Percentiles rank a stretch among this genome's conserved stretches.
Conservation (phyloP, 2,888 invertebrate genomes). For the Agrochola lota region DNA sequence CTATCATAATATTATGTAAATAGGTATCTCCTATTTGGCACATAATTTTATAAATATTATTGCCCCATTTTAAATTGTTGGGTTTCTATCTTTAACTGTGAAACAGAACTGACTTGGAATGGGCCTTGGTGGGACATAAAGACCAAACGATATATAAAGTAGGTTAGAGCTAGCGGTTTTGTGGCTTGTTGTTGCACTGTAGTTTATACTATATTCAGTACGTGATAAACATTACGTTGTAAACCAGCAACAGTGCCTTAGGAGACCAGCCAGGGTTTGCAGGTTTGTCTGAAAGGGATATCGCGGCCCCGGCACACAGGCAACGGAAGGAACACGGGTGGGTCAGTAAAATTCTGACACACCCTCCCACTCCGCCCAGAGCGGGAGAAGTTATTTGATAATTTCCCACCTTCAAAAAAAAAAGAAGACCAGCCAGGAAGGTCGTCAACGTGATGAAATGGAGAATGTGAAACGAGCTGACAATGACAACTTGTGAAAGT, state of each 20-base stretch:
- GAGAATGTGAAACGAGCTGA: neutral
- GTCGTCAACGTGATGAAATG: slow-evolving; percentile 1
- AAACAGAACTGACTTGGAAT: neutral
- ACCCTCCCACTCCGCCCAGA: no score
- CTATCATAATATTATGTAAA: neutral
- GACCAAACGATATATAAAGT: neutral
- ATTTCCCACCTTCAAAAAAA: no score
- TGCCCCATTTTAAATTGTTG: neutral
- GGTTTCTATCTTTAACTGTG: neutral
- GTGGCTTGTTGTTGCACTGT: neutral
- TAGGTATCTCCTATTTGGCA: neutral
- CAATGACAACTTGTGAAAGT: neutral
- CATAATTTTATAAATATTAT: neutral
- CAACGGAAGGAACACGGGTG: no score
- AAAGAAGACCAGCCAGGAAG: neutral
- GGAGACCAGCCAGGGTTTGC: neutral
- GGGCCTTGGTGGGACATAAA: neutral
- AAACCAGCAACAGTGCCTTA: neutral
- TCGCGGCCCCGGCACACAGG: no score
- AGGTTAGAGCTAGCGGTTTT: neutral
- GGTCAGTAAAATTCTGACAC: no score
- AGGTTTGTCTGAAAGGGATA: no score
- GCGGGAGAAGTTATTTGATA: no score
- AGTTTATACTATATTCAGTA: neutral
- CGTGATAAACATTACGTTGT: neutral